These are phyloP conservation scores for Characodon lateralis DNA, from an alignment of 2,797 vertebrate genomes.

Conservation along the genomic window DNA sequence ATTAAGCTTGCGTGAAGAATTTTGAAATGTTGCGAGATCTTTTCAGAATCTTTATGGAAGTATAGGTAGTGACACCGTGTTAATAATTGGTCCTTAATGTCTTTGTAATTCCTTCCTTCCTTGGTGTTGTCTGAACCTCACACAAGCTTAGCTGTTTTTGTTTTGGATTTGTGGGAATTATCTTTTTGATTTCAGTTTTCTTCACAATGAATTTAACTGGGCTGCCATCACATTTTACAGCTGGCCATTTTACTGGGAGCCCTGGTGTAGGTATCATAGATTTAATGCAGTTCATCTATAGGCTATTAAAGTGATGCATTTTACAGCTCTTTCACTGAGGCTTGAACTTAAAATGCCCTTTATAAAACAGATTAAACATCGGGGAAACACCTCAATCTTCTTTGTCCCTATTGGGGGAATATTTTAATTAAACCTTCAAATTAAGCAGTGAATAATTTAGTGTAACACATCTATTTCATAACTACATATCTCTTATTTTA, in stretches of 20 bases:
- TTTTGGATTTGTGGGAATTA: not conserved
- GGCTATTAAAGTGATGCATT: not conserved
- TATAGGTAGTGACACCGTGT: not conserved
- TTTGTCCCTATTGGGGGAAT: not conserved
- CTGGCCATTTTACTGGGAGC: not conserved
- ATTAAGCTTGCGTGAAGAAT: not conserved
- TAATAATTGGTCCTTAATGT: not conserved
- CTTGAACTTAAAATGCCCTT: not conserved
- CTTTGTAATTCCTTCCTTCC: not conserved
- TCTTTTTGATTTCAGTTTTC: not conserved
- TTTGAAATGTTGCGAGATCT: not conserved
- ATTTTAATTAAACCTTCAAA: not conserved
- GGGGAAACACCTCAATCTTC: not conserved
- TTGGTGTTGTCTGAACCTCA: not conserved
- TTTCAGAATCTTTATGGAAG: not conserved
- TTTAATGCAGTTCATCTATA: not conserved
- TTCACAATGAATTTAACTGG: not conserved
- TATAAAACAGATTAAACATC: constrained; percentile 1
- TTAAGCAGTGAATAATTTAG: not conserved
- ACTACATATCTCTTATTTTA: not conserved
- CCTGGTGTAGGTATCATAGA: not conserved
- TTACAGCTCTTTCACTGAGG: not conserved
- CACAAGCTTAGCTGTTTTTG: not conserved
- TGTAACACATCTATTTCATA: not conserved
- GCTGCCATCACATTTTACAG: not conserved